phyloP scores from a whole-genome alignment of 2,888 invertebrate species.

The Schizaphis graminum region DNA sequence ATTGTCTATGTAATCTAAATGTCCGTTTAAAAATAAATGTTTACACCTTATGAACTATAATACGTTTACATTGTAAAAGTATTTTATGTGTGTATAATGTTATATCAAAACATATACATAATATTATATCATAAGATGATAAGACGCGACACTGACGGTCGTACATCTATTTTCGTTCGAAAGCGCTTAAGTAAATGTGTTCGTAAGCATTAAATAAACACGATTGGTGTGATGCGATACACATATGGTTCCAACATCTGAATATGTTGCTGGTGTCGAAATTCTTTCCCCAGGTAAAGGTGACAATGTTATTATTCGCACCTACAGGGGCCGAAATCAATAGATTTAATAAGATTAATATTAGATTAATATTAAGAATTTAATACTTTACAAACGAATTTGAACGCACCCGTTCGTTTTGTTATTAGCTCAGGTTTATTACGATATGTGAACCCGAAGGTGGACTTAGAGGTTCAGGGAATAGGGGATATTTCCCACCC shows the following conservation, averaged over 20 bases:
- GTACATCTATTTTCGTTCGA: neutral
- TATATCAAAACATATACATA: neutral
- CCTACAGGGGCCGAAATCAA: neutral
- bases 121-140: neutral
- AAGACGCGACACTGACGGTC: neutral
- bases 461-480: neutral
- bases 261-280: neutral
- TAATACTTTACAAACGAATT: neutral
- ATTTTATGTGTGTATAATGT: neutral
- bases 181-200: neutral
- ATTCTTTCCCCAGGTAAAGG: neutral
- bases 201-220: neutral
- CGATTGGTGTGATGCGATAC: neutral
- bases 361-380: no score
- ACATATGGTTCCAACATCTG: neutral
- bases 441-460: neutral
- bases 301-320: neutral
- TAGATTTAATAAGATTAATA: no score
- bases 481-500: neutral
- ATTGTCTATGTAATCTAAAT: neutral
- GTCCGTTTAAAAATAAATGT: neutral
- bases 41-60: neutral
- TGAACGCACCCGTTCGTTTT: neutral
- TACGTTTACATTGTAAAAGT: neutral
- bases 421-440: neutral